A percentile compares a stretch with the other conserved stretches of the same genome.
Evolutionary conservation across 2,113 vertebrate species (phyloP).

Genomic region (Sterna hirundo): DNA sequence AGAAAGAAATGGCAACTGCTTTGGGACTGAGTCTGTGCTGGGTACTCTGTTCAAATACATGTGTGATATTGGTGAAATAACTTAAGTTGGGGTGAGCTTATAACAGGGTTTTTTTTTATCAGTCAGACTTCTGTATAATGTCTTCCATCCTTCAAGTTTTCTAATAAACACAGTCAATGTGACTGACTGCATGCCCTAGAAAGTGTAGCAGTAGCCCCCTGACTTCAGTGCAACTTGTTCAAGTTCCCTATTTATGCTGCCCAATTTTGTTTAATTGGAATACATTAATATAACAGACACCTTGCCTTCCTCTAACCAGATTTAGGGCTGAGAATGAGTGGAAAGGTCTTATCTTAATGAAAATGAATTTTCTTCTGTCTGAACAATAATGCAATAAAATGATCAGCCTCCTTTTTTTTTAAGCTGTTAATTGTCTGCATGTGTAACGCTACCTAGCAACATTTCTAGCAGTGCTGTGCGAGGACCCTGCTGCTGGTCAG

Average conservation of each 20-base stretch:
- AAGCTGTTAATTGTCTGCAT: conserved; percentile 50
- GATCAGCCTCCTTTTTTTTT: background rate
- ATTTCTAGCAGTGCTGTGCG: background rate
- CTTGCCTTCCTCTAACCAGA: conserved; percentile 11
- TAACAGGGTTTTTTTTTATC: background rate
- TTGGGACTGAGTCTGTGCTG: background rate
- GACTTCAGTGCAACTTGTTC: background rate
- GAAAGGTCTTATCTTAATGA: conserved; percentile 57
- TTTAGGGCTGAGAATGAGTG: conserved; percentile 52
- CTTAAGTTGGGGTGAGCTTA: background rate
- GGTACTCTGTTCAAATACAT: background rate
- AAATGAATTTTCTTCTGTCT: conserved; percentile 61
- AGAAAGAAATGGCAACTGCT: background rate
- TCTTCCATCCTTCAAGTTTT: background rate
- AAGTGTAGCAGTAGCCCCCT: background rate
- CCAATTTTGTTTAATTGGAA: conserved; percentile 1
- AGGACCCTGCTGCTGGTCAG: conserved; percentile 27
- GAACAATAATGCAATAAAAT: conserved; percentile 45
- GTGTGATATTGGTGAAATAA: background rate
- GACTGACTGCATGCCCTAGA: background rate
- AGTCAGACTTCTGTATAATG: background rate
- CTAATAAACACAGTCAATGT: background rate
- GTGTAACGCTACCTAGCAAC: background rate
- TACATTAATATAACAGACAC: conserved; percentile 33
- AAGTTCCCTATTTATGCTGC: background rate